Percentiles rank a stretch among this genome's conserved stretches.
These are phyloP conservation scores for Lasiurus cinereus DNA, from an alignment of 2,113 vertebrate genomes.

Conservation along the genomic window DNA sequence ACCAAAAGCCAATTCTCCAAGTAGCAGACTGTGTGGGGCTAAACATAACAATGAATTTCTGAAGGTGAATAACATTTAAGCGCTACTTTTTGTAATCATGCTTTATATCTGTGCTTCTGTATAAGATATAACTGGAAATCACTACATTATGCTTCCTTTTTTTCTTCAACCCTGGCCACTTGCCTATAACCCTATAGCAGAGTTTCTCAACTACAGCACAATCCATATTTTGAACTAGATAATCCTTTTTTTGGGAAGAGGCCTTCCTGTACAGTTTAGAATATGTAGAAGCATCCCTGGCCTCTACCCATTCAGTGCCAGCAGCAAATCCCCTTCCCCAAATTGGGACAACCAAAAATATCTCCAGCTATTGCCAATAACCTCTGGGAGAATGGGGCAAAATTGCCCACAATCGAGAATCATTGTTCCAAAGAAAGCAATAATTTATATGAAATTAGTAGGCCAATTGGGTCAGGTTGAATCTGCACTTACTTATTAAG, in stretches of 20 bases:
- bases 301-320: background rate
- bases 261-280: background rate
- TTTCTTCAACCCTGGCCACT: background rate
- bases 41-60: background rate
- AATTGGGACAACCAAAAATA: background rate
- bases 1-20: background rate
- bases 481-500: constrained; percentile 55
- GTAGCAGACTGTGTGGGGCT: too few relatives aligned
- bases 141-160: background rate
- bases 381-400: background rate
- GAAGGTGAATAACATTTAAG: background rate
- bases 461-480: constrained; percentile 22
- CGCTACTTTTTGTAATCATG: background rate
- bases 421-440: constrained; percentile 37
- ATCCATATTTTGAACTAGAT: background rate
- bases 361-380: background rate
- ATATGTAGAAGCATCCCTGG: background rate
- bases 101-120: background rate
- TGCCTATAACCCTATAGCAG: background rate
- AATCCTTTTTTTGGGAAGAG: background rate
- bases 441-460: constrained; percentile 59
- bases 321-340: background rate
- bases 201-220: background rate
- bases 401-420: background rate
- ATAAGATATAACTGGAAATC: background rate